Percentiles rank a stretch among this genome's conserved stretches.
Conservation (phyloP, 2,113 vertebrate species). For the Sisor rabdophorus region DNA sequence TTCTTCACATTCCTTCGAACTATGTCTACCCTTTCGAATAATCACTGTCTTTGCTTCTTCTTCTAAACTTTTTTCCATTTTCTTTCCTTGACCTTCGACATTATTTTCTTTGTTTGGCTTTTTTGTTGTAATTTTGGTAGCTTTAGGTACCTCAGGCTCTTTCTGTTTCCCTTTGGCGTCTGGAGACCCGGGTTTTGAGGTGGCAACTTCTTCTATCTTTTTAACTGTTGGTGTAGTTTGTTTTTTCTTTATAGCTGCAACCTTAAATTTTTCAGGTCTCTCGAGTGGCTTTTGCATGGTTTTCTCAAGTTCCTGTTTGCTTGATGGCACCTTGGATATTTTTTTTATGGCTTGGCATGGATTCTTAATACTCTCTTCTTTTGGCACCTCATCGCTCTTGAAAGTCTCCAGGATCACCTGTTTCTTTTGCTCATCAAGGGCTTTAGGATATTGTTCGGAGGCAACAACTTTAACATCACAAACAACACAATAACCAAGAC, state of each 20-base stretch:
- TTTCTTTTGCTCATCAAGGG: constrained; percentile 62
- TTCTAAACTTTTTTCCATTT: constrained; percentile 27
- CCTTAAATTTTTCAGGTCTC: constrained; percentile 49
- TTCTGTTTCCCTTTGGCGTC: constrained; percentile 40
- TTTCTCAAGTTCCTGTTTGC: constrained; percentile 50
- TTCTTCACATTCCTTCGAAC: constrained; percentile 38
- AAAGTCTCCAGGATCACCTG: constrained; percentile 45
- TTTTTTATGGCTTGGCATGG: constrained; percentile 51
- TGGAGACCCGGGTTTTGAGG: constrained; percentile 30
- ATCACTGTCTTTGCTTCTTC: constrained; percentile 35
- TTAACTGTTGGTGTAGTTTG: constrained; percentile 31
- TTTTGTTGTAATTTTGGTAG: constrained; percentile 31
- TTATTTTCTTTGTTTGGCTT: constrained; percentile 45
- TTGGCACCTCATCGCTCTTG: constrained; percentile 51
- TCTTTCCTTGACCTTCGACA: constrained; percentile 28
- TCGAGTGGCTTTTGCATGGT: constrained; percentile 60
- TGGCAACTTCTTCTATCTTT: constrained; percentile 30
- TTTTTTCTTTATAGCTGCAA: constrained; percentile 32
- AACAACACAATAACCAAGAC: constrained; percentile 45
- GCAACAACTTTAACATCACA: constrained; percentile 60
- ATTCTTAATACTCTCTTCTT: constrained; percentile 46
- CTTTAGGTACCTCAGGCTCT: constrained; percentile 42
- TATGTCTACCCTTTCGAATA: constrained; percentile 14
- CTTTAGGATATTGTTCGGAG: constrained; percentile 69
- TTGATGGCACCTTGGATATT: constrained; percentile 53